A percentile compares a stretch with the other conserved stretches of the same genome.
phyloP scores from a whole-genome alignment of 2,888 invertebrate genomes.

The Linyphia triangularis region DNA sequence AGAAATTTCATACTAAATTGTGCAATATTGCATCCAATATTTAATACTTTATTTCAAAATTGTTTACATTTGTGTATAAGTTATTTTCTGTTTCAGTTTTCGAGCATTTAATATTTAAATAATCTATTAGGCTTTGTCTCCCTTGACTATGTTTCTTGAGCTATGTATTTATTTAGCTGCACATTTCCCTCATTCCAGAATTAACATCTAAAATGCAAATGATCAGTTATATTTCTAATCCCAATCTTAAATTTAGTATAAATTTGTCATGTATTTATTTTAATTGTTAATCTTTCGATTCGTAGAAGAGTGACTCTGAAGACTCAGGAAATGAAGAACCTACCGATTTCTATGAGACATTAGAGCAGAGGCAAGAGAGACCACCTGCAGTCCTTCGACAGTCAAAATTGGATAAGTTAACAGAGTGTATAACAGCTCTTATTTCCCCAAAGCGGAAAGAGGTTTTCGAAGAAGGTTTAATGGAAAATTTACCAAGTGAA shows the following conservation, averaged over 20 bases:
- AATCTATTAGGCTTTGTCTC: no score
- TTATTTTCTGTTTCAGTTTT: no score
- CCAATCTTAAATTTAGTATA: not conserved
- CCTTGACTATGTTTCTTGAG: no score
- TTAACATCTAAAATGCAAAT: no score
- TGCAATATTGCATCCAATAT: no score
- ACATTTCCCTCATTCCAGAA: no score
- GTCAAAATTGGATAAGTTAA: conserved; percentile 81
- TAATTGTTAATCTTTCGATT: conserved; percentile 31
- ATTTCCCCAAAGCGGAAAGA: conserved; percentile 83
- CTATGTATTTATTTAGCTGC: no score
- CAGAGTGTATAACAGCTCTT: conserved; percentile 84
- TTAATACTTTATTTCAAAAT: no score
- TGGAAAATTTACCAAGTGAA: conserved; percentile 87
- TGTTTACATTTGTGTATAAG: no score
- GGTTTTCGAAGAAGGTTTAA: conserved; percentile 84
- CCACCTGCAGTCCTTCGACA: conserved; percentile 70
- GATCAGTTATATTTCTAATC: no score
- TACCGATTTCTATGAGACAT: conserved; percentile 83
- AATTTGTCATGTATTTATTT: conserved; percentile 19
- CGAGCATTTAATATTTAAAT: no score
- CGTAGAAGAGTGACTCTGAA: conserved; percentile 89
- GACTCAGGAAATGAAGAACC: conserved; percentile 98
- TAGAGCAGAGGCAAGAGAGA: conserved; percentile 69
- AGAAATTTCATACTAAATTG: no score